Percentiles rank a stretch among this genome's conserved stretches.
phyloP scores from a whole-genome alignment of 2,113 vertebrate species.

The Rhynchomys soricoides region DNA sequence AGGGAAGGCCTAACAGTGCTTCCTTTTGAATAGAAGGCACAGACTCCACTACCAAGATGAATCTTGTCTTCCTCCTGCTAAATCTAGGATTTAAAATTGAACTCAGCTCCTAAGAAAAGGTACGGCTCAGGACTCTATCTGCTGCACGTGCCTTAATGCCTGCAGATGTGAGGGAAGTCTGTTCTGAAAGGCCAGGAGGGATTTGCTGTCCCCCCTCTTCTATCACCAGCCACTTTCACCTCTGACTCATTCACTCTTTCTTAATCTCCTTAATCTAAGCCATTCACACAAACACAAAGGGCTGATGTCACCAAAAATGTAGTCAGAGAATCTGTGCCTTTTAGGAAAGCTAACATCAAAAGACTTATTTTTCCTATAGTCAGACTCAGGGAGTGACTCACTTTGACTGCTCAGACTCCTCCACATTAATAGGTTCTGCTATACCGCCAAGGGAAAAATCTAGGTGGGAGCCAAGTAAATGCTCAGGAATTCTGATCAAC shows the following conservation, averaged over 20 bases:
- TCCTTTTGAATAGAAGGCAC: not conserved
- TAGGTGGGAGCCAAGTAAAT: not conserved
- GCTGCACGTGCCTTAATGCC: not conserved
- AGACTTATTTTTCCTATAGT: not conserved
- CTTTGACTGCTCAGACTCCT: not conserved
- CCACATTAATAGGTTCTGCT: conserved; percentile 47
- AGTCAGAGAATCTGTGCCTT: conserved; percentile 23
- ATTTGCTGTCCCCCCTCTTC: not conserved
- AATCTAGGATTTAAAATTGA: not conserved
- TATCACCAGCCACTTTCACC: conserved; percentile 7
- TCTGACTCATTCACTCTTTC: conserved; percentile 59
- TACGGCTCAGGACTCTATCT: not conserved
- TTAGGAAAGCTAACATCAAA: conserved; percentile 72
- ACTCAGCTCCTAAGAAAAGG: not conserved
- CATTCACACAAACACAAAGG: conserved; percentile 62
- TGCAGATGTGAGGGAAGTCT: not conserved
- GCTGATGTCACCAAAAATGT: conserved; percentile 43
- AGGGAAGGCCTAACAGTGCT: not conserved
- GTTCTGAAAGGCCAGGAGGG: not conserved
- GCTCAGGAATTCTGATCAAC: conserved; percentile 58
- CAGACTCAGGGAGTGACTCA: conserved; percentile 38
- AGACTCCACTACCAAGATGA: not conserved
- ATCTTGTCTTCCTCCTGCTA: not conserved
- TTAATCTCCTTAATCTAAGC: conserved; percentile 68
- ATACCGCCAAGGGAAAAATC: not conserved